These are phyloP conservation scores for Aepyceros melampus DNA, from an alignment of 2,113 vertebrate genomes.

Conservation along the genomic window DNA sequence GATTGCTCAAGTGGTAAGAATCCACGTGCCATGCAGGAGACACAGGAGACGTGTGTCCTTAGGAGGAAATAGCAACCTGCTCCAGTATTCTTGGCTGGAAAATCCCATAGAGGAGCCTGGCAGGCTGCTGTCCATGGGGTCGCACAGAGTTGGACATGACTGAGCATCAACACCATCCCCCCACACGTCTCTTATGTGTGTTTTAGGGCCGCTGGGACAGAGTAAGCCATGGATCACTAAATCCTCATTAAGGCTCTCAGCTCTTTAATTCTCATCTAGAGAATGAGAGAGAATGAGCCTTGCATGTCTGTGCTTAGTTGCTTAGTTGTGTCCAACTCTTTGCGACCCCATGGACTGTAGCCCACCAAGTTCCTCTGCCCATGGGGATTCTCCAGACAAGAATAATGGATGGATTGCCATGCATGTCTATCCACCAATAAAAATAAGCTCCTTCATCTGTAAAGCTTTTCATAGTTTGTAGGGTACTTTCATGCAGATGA, in stretches of 20 bases:
- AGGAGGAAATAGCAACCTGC: not conserved
- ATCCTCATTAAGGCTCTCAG: not conserved
- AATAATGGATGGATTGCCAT: not conserved
- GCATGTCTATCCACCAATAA: rapidly evolving
- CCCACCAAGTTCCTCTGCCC: not conserved
- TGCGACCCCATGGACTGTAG: not conserved
- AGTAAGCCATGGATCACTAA: rapidly evolving
- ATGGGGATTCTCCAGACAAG: not conserved
- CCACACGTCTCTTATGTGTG: not conserved
- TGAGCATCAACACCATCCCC: not conserved
- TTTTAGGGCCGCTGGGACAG: not conserved
- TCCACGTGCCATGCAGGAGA: not conserved
- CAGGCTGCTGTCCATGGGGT: not conserved
- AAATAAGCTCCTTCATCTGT: not conserved
- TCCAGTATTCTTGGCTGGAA: not conserved
- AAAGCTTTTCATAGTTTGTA: not conserved
- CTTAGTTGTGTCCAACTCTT: not conserved
- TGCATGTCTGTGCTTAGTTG: rapidly evolving
- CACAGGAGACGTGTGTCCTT: not conserved
- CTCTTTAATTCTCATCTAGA: not conserved
- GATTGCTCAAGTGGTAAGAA: not conserved
- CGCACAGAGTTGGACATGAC: not conserved
- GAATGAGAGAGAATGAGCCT: not conserved
- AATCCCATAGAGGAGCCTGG: not conserved
- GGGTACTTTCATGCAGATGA: not conserved